phyloP scores from a whole-genome alignment of 2,888 invertebrate genomes.

The Drosophila mimetica region DNA sequence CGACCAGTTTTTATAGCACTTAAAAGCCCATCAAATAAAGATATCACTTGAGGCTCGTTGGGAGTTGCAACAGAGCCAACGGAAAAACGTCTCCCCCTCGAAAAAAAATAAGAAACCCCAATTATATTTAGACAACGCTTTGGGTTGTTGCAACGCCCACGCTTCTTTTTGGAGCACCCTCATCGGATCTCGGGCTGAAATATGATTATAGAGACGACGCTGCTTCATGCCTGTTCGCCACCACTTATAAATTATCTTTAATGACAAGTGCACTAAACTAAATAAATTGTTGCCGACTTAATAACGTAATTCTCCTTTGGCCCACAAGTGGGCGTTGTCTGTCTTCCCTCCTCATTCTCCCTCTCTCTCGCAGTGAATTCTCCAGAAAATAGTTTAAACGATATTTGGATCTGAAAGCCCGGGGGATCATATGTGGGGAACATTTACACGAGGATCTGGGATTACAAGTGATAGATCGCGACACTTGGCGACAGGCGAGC shows the following conservation, averaged over 20 bases:
- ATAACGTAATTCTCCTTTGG: constrained; percentile 60
- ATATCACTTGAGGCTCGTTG: constrained; percentile 29
- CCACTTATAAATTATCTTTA: constrained; percentile 73
- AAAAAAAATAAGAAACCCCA: constrained; percentile 14
- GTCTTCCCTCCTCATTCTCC: neutral
- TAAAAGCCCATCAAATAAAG: constrained; percentile 56
- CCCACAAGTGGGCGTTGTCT: constrained; percentile 70
- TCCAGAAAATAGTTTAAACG: constrained; percentile 37
- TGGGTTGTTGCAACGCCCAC: constrained; percentile 43
- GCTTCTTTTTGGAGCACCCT: constrained; percentile 27
- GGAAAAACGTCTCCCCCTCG: constrained; percentile 8
- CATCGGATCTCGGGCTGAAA: constrained; percentile 6
- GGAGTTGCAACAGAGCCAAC: constrained; percentile 38
- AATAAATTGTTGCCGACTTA: constrained; percentile 73
- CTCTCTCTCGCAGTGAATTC: constrained; percentile 2
- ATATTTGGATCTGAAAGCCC: constrained; percentile 31
- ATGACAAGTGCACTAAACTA: constrained; percentile 79
- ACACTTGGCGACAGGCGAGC: constrained; percentile 30
- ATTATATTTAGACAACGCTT: constrained; percentile 45
- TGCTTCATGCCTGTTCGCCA: constrained; percentile 30
- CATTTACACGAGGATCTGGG: neutral
- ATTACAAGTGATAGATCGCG: constrained; percentile 33
- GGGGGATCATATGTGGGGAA: constrained; percentile 15
- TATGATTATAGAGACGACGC: constrained; percentile 53
- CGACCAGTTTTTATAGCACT: constrained; percentile 55